Percentiles rank a stretch among this genome's conserved stretches.
These are phyloP conservation scores for Napeogenes inachia DNA, from an alignment of 2,888 invertebrate genomes.

Conservation along the genomic window DNA sequence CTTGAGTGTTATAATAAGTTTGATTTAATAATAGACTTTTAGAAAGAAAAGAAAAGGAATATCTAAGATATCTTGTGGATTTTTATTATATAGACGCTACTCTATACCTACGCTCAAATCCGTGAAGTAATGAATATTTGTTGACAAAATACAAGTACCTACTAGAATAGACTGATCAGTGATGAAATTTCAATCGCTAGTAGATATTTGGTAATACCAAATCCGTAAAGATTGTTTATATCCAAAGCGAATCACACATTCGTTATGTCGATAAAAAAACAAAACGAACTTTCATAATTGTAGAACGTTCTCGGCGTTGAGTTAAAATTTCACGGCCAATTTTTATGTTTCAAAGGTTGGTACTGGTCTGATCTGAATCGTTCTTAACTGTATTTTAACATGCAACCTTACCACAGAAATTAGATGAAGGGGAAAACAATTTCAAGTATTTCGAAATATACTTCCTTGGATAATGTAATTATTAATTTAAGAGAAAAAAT, in stretches of 20 bases:
- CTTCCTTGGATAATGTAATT: no score
- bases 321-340: conserved; percentile 74
- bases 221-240: conserved; percentile 32
- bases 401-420: conserved; percentile 49
- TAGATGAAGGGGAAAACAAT: conserved; percentile 55
- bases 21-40: no score
- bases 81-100: no score
- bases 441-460: conserved; percentile 36
- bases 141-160: no score
- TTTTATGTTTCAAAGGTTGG: conserved; percentile 69
- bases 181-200: background rate
- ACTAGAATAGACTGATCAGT: background rate
- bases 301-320: conserved; percentile 35
- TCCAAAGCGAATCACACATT: conserved; percentile 33
- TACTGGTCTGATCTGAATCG: conserved; percentile 66
- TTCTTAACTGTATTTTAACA: conserved; percentile 58
- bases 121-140: no score
- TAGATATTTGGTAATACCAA: conserved; percentile 25
- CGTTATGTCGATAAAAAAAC: conserved; percentile 35
- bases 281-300: conserved; percentile 46
- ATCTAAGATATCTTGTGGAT: no score
- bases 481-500: no score
- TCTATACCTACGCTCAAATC: background rate
- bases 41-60: no score
- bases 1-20: no score